Conservation (phyloP, 2,113 vertebrate species). For the Paradoxurus hermaphroditus region DNA sequence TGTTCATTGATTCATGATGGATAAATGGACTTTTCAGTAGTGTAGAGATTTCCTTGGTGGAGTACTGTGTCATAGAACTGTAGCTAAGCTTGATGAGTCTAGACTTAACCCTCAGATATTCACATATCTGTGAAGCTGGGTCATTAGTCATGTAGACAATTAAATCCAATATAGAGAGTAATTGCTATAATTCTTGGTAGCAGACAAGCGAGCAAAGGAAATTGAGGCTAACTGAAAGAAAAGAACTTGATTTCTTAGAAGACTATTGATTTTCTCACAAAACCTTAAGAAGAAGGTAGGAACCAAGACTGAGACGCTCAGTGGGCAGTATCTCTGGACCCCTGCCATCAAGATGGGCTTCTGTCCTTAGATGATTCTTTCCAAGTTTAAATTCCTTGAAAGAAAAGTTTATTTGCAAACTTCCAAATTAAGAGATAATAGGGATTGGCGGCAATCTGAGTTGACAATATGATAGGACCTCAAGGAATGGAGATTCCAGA, state of each 20-base stretch:
- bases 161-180: not conserved
- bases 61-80: not conserved
- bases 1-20: not conserved
- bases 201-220: not conserved
- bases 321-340: not conserved
- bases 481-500: not conserved
- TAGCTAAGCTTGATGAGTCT: not conserved
- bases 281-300: not conserved
- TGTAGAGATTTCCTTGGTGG: not conserved
- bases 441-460: not conserved
- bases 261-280: not conserved
- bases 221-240: not conserved
- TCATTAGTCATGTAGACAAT: slow-evolving; percentile 6
- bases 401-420: not conserved
- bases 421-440: not conserved
- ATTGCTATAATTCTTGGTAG: not conserved
- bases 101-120: not conserved
- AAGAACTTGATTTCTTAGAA: not conserved
- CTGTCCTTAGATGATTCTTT: not conserved
- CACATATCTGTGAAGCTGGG: not conserved
- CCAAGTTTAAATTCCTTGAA: not conserved
- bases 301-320: not conserved
- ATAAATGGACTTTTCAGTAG: not conserved
- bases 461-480: not conserved
- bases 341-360: not conserved